These are phyloP conservation scores for Cylindroiulus punctatus DNA, from an alignment of 2,888 invertebrate species.

Conservation along the genomic window DNA sequence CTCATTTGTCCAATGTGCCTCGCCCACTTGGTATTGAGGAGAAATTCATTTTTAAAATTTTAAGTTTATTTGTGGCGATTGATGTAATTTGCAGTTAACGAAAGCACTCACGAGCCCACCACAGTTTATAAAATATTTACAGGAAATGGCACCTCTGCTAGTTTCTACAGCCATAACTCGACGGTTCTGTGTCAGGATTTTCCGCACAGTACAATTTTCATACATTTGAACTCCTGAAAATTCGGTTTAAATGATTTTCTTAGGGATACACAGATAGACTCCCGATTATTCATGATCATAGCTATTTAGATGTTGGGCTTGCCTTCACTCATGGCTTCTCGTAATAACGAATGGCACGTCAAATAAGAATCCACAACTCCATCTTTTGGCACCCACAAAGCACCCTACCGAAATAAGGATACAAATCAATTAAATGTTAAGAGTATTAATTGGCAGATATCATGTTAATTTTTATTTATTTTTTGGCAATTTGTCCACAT, in stretches of 20 bases:
- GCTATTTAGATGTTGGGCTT: neutral
- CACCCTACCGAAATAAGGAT: slow-evolving; percentile 71
- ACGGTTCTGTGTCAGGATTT: slow-evolving; percentile 74
- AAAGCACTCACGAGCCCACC: slow-evolving; percentile 76
- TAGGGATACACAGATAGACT: neutral
- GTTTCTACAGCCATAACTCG: slow-evolving; percentile 82
- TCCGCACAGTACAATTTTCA: slow-evolving; percentile 80
- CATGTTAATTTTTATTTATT: neutral
- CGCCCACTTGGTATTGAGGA: slow-evolving; percentile 76
- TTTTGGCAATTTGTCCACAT: neutral
- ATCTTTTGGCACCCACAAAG: slow-evolving; percentile 92
- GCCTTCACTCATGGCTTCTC: slow-evolving; percentile 63
- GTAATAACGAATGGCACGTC: slow-evolving; percentile 61
- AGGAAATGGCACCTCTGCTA: slow-evolving; percentile 78
- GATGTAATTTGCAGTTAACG: neutral
- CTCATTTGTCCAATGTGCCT: slow-evolving; percentile 87
- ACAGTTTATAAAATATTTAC: slow-evolving; percentile 94
- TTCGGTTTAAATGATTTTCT: neutral
- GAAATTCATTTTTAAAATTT: neutral
- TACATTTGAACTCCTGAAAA: slow-evolving; percentile 77
- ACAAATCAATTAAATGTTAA: neutral
- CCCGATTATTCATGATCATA: neutral
- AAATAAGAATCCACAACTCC: slow-evolving; percentile 88
- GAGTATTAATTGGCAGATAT: neutral
- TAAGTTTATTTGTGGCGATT: neutral